Evolutionary conservation across 2,797 vertebrate species (phyloP).

Genomic region (Neopelma chrysocephalum): DNA sequence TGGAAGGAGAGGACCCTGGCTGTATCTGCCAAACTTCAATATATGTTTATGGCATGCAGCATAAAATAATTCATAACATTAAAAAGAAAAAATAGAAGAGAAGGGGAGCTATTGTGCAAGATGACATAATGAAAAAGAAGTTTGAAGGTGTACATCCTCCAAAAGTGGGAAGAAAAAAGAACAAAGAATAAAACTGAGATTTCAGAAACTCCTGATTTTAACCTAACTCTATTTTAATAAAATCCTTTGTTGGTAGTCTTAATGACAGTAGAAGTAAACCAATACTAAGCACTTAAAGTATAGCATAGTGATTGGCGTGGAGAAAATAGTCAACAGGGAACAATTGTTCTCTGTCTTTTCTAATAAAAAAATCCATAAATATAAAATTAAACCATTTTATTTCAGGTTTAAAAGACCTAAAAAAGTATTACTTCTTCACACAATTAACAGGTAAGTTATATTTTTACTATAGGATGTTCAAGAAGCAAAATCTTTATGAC

Average conservation of each 20-base stretch:
- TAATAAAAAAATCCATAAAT: background rate
- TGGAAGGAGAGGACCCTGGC: background rate
- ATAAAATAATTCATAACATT: background rate
- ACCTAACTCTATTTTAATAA: background rate
- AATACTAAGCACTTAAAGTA: background rate
- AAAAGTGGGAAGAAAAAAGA: background rate
- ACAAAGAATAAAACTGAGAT: background rate
- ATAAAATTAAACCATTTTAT: background rate
- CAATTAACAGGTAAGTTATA: background rate
- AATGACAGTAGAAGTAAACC: background rate
- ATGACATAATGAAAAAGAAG: background rate
- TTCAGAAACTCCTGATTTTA: background rate
- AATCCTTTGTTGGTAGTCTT: background rate
- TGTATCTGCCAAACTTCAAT: background rate
- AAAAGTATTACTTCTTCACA: background rate
- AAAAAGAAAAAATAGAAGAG: background rate
- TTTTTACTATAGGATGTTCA: background rate
- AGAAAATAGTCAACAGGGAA: background rate
- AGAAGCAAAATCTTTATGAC: background rate
- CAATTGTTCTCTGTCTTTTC: background rate
- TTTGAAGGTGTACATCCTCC: background rate
- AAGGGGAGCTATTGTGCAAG: background rate
- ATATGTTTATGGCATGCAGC: background rate
- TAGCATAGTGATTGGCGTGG: background rate
- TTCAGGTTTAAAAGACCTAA: background rate